Base-by-base conservation (phyloP, 2,113 vertebrate genomes). In the Rhadina sibilatrix region DNA sequence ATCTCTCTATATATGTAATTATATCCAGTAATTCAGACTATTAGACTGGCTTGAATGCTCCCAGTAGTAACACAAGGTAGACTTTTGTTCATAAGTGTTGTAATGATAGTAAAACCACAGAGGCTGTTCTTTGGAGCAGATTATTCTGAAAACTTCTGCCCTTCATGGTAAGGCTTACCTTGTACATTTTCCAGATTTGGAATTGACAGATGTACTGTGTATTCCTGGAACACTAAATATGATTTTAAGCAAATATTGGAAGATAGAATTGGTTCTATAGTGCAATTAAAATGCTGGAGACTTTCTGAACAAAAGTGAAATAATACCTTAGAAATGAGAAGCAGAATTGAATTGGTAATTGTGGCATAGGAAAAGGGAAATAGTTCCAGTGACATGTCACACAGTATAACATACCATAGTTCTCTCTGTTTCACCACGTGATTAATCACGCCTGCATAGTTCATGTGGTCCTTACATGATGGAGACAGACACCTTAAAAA, bases 251-350 rank as follows among this genome's bases (percentile, higher is more conserved):
- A 88, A 79, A 42, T 35, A 87, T 37, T 40, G 15, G 20, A 75
- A 82, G 35, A 35, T 35, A 59, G 33, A 87, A 71, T 69, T 27
- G 7, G 35, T 49, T 77, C 38, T 72, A 2, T 31, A 46, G 47
- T 50, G 23, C 42, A 59, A 0, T 59, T 27, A 89, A 23, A 87
- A 71, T 87, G 7, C 56, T 68, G 38, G 31, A 56, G 70, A 19
- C 42, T 63, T 82, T 66, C 53, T 61, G 18, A 35, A 24, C n/a
- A 10, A 4, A 64, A 75, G 6, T 75, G 44, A 30, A 82, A 66
- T 37, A 91, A 46, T 65, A 70, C 59, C n/a, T 90, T 47, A 81
- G 64, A 83, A 95, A 68, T 70, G 66, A 92, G 93, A 75, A 87
- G 33, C 52, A 68, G 65, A 64, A 56, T 60, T 77, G 68, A 71